Base-by-base conservation (phyloP, 2,888 invertebrate genomes). In the Rutpela maculata region DNA sequence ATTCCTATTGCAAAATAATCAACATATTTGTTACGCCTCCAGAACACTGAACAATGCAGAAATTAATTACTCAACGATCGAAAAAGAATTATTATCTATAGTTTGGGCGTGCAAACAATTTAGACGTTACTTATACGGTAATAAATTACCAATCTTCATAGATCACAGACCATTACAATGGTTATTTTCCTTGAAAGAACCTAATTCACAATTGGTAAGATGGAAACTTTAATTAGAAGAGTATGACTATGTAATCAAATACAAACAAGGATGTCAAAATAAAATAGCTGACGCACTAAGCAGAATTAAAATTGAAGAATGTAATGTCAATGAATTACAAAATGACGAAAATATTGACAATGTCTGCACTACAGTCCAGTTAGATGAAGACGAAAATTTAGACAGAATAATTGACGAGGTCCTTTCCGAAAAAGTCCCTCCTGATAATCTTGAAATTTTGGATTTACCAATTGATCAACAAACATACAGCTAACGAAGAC, bases 81-180 rank as follows among this genome's bases (percentile, higher is more conserved):
- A 76, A 38, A 74, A 74, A n/a, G 76, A 78, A 43, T 22, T 75
- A 2, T n/a, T 74, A 10, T 59, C 68, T n/a, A 76, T 78, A 15
- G 56, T 78, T 5, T 63, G 70, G 18, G 55, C 70, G 26, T 78
- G 78, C 22, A 66, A 75, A 68, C 38, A 66, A 22, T 78, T 59
- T 26, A 18, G 75, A 18, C 78, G 62, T 10, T 75, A 77, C 43
- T 71, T 50, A 71, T 72, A 9, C 12, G 67, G 57, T 6, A 62
- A 31, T 38, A 75, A 75, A 17, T 75, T 73, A 18, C 62, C 17
- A 1, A 73, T n/a, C n/a, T n/a, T 76, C 65, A 82, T 80, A 3
- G 82, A 84, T 60, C 84, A 83, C 43, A 82, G 79, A 72, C 82
- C 81, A 1, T 65, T 84, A 22, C n/a, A n/a, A n/a, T n/a, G n/a